phyloP scores from a whole-genome alignment of 2,888 invertebrate species.

The Morpho helenor region DNA sequence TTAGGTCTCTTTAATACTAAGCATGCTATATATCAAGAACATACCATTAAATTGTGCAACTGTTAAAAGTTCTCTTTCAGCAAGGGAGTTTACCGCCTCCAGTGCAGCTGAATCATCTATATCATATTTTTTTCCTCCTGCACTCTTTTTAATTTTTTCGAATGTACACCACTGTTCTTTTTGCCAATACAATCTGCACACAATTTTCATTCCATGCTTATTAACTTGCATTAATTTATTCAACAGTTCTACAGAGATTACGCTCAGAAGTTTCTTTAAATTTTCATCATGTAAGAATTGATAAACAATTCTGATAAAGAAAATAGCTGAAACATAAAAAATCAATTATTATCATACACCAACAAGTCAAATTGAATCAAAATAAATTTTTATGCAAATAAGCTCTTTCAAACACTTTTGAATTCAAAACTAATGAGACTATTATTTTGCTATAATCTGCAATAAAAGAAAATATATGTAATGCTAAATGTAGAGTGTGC shows the following conservation, averaged over 20 bases:
- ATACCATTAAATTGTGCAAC: slow-evolving; percentile 29
- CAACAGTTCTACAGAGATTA: slow-evolving; percentile 39
- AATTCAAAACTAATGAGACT: too few relatives aligned
- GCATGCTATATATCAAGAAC: too few relatives aligned
- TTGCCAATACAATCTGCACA: slow-evolving; percentile 63
- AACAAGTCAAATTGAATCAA: not conserved
- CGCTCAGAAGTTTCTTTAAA: slow-evolving; percentile 41
- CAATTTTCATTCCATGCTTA: slow-evolving; percentile 48
- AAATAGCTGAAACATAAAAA: slow-evolving; percentile 47
- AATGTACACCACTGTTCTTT: slow-evolving; percentile 52
- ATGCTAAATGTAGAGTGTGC: too few relatives aligned
- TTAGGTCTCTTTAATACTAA: too few relatives aligned
- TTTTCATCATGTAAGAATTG: slow-evolving; percentile 44
- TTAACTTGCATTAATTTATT: slow-evolving; percentile 34
- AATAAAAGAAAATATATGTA: too few relatives aligned
- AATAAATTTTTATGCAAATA: not conserved
- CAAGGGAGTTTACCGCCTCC: slow-evolving; percentile 40
- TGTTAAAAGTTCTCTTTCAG: slow-evolving; percentile 40
- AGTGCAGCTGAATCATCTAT: slow-evolving; percentile 35
- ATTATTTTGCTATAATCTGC: too few relatives aligned
- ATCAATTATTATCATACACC: not conserved
- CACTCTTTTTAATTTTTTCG: slow-evolving; percentile 39
- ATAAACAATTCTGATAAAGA: slow-evolving; percentile 48
- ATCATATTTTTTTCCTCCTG: slow-evolving; percentile 24
- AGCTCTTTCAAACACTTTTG: too few relatives aligned